Evolutionary conservation across 2,888 invertebrate species (phyloP).

Genomic region (Meloe dianella): DNA sequence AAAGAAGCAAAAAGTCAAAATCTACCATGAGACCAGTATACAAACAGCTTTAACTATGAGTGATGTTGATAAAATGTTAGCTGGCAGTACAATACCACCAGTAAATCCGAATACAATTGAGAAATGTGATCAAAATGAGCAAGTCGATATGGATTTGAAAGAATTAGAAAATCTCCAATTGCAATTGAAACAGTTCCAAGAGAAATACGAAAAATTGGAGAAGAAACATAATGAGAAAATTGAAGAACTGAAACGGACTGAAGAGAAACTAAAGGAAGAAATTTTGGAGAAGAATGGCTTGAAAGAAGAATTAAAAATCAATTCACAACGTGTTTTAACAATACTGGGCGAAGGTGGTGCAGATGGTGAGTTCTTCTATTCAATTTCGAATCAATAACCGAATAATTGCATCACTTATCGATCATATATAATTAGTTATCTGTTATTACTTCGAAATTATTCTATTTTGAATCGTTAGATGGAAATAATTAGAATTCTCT

Average conservation of each 20-base stretch:
- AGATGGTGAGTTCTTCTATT: conserved; percentile 61
- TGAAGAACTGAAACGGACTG: conserved; percentile 63
- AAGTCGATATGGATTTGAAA: conserved; percentile 66
- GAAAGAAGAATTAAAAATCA: conserved; percentile 74
- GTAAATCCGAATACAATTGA: conserved; percentile 52
- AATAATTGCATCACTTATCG: too few relatives aligned
- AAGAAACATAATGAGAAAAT: conserved; percentile 58
- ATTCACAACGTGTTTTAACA: conserved; percentile 74
- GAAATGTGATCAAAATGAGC: conserved; percentile 49
- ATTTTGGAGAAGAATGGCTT: conserved; percentile 75
- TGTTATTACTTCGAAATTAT: too few relatives aligned
- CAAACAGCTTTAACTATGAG: conserved; percentile 78
- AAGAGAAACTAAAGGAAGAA: conserved; percentile 71
- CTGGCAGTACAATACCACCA: conserved; percentile 62
- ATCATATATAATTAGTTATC: too few relatives aligned
- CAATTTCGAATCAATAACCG: too few relatives aligned
- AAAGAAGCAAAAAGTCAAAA: conserved; percentile 66
- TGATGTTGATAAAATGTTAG: conserved; percentile 76
- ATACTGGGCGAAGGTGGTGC: conserved; percentile 64
- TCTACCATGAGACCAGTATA: conserved; percentile 79
- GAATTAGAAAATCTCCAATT: conserved; percentile 69
- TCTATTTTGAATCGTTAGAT: too few relatives aligned
- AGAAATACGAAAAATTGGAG: conserved; percentile 67
- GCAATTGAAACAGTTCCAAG: conserved; percentile 65
- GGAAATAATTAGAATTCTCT: conserved; percentile 10